A percentile compares a stretch with the other conserved stretches of the same genome.
phyloP scores from a whole-genome alignment of 2,888 invertebrate species.

The Cerastis leucographa region DNA sequence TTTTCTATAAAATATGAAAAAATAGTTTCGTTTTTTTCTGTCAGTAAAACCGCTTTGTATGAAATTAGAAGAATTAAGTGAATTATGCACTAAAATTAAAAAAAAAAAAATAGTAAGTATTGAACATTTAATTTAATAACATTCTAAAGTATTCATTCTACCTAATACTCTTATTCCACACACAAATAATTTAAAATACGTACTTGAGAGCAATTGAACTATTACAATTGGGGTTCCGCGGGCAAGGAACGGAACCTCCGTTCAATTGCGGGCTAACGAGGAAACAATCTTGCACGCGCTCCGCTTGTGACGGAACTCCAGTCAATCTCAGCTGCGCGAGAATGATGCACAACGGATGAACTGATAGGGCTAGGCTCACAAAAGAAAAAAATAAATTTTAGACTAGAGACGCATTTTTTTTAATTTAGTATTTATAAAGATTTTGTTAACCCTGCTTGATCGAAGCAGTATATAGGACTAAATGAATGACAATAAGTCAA shows the following conservation, averaged over 20 bases:
- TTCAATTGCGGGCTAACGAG: constrained; percentile 89
- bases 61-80: background rate
- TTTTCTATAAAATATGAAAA: too few species aligned
- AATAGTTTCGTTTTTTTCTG: background rate
- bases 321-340: constrained; percentile 82
- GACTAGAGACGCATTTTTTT: too few species aligned
- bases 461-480: background rate
- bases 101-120: too few species aligned
- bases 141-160: constrained; percentile 12
- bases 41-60: background rate
- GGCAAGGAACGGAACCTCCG: constrained; percentile 86
- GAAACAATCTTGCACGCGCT: constrained; percentile 90
- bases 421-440: too few species aligned
- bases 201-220: constrained; percentile 83
- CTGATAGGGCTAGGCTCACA: constrained; percentile 31
- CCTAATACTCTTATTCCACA: background rate
- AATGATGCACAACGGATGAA: constrained; percentile 49
- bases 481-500: background rate
- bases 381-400: background rate
- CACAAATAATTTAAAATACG: constrained; percentile 47
- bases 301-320: constrained; percentile 88
- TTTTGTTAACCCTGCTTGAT: background rate
- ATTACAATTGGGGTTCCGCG: constrained; percentile 82
- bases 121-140: background rate
- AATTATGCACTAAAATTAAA: background rate